phyloP scores from a whole-genome alignment of 2,113 vertebrate species.

The Chinchilla lanigera region DNA sequence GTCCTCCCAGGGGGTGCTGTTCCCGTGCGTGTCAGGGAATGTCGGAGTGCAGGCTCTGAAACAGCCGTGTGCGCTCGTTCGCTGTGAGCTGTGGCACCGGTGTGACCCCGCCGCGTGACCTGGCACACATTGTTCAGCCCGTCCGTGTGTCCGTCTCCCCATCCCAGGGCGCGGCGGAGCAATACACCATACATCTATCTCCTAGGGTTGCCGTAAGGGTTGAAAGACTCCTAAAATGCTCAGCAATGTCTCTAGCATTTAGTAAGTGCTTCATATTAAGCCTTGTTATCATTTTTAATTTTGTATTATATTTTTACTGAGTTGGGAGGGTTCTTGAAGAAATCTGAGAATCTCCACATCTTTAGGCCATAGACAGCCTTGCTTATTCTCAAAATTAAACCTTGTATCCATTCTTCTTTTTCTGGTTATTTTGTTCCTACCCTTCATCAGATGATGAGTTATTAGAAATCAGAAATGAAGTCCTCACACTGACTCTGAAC shows the following conservation, averaged over 20 bases:
- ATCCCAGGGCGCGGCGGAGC: neutral
- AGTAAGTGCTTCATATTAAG: neutral
- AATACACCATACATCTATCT: neutral
- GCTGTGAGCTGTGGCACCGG: neutral
- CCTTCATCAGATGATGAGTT: neutral
- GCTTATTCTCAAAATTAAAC: neutral
- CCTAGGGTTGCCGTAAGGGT: neutral
- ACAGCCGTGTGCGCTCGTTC: too few species aligned
- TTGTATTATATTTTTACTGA: neutral
- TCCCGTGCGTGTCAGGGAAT: neutral
- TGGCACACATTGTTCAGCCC: neutral
- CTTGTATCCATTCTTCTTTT: neutral
- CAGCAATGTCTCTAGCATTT: neutral
- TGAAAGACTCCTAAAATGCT: neutral
- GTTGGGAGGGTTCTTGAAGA: neutral
- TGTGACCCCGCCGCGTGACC: neutral
- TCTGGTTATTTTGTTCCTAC: neutral
- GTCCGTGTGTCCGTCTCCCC: neutral
- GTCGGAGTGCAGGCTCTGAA: neutral
- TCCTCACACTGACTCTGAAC: neutral
- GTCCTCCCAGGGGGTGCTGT: neutral
- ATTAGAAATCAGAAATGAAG: slow-evolving; percentile 35
- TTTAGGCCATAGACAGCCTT: neutral
- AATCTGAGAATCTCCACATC: neutral
- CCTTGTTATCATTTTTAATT: neutral